Evolutionary conservation across 2,797 vertebrate genomes (phyloP), one percentile per base, ranked within the genome.

Genomic region (Lacerta bilineata): DNA sequence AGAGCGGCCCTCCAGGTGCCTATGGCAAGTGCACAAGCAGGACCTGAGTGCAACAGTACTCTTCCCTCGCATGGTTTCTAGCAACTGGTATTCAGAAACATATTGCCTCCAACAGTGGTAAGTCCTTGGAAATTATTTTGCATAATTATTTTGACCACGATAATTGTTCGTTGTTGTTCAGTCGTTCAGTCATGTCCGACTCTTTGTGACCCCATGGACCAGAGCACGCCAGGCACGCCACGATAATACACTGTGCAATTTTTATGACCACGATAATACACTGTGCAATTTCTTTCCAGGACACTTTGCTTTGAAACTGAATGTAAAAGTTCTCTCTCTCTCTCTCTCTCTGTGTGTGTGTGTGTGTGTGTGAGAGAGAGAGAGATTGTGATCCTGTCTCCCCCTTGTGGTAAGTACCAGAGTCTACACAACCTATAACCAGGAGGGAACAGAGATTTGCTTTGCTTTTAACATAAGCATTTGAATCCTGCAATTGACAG

Each of bases 391-490:
- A 36, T 68, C 72, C 87, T 86, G 46, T 86, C 80, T 86, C 88
- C 72, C 88, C 41, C 85, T 71, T 61, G 84, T 86, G 88, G 88
- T 39, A 7, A 77, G 33, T 77, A n/a, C 18, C 5, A 69, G 79
- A n/a, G 64, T 68, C 27, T 89, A 33, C 77, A 76, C 78, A 39
- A 55, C 8, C 9, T 66, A 46, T 29, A 33, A 39, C 41, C 27
- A 36, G 3, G 2, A 66, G 55, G 46, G 20, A 46, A 29, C 3
- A 15, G 41, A 20, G 18, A n/a, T 55, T 41, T 29, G 8, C 10
- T 78, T 69, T 78, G 20, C 25, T 71, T 80, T 55, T 25, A 9
- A 3, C 7, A 11, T 10, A 25, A 61, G 9, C 25, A 4, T 89
- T 68, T 82, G 20, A 86, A 43, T 6, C 33, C 18, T 46, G 23